These are phyloP conservation scores for Arctia plantaginis DNA, from an alignment of 2,888 invertebrate species.

Conservation along the genomic window DNA sequence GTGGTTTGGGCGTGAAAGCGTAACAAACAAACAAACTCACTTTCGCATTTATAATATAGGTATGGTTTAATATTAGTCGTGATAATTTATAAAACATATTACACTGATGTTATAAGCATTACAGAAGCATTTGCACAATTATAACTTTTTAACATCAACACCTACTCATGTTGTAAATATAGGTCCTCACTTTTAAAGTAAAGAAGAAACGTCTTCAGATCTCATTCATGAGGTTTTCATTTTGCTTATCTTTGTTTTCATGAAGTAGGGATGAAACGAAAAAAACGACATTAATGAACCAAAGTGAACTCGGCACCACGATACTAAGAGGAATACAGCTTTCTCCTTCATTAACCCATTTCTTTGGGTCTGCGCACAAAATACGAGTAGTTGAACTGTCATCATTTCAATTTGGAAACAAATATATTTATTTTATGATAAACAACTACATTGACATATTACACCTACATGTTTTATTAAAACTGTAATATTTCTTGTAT, in stretches of 20 bases:
- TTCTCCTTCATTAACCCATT: constrained; percentile 83
- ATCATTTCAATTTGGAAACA: constrained; percentile 15
- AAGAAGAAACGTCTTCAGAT: constrained; percentile 44
- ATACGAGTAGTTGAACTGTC: constrained; percentile 70
- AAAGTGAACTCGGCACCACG: constrained; percentile 72
- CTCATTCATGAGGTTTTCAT: constrained; percentile 57
- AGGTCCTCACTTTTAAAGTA: constrained; percentile 34
- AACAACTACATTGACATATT: no score
- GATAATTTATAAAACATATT: constrained; percentile 20
- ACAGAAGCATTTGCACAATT: background rate
- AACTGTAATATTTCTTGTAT: no score
- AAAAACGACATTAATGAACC: constrained; percentile 75
- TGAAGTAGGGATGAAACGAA: constrained; percentile 54
- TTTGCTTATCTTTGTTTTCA: constrained; percentile 63
- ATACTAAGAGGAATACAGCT: constrained; percentile 78
- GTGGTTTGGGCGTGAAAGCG: no score
- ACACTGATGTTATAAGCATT: constrained; percentile 22
- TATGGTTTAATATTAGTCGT: no score
- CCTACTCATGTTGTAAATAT: background rate
- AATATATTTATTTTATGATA: background rate
- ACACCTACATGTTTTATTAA: no score
- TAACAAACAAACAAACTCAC: no score
- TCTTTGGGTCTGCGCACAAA: constrained; percentile 71
- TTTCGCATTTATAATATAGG: no score
- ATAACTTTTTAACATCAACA: background rate